A percentile compares a stretch with the other conserved stretches of the same genome.
Conservation (phyloP, 2,888 invertebrate genomes). For the Scelioninae gen. 2 region DNA sequence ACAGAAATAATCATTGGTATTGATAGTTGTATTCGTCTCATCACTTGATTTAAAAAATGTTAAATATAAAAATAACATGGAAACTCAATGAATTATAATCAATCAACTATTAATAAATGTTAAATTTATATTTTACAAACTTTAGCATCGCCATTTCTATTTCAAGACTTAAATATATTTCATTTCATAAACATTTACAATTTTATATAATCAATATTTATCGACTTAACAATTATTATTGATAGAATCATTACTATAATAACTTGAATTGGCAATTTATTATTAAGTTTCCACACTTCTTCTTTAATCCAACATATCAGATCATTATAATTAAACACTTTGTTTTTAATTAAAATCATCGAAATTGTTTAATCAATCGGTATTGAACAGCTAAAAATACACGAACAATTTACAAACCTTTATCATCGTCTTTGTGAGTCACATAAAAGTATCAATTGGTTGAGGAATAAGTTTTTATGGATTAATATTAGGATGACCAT, state of each 20-base stretch:
- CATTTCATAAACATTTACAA: slow-evolving; percentile 3
- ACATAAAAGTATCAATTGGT: too few species aligned
- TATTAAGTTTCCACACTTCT: background rate
- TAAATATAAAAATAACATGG: slow-evolving; percentile 2
- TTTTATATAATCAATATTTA: slow-evolving; percentile 5
- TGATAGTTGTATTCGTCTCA: slow-evolving; percentile 1
- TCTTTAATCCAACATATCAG: background rate
- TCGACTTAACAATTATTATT: background rate
- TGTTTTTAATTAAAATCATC: too few species aligned
- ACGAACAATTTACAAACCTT: too few species aligned
- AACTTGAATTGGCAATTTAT: background rate
- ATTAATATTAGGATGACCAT: too few species aligned
- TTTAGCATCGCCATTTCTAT: too few species aligned
- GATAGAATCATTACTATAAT: background rate
- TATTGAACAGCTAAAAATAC: too few species aligned
- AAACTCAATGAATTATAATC: slow-evolving; percentile 32
- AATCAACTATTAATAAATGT: slow-evolving; percentile 9
- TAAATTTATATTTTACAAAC: too few species aligned
- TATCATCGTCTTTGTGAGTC: too few species aligned
- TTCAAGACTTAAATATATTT: too few species aligned
- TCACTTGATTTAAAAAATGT: slow-evolving; percentile 9
- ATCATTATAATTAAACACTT: too few species aligned
- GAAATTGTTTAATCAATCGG: too few species aligned
- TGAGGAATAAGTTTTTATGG: too few species aligned
- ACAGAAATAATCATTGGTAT: slow-evolving; percentile 11